These are phyloP conservation scores for Harpagifer antarcticus DNA, from an alignment of 2,797 vertebrate genomes.

Conservation along the genomic window DNA sequence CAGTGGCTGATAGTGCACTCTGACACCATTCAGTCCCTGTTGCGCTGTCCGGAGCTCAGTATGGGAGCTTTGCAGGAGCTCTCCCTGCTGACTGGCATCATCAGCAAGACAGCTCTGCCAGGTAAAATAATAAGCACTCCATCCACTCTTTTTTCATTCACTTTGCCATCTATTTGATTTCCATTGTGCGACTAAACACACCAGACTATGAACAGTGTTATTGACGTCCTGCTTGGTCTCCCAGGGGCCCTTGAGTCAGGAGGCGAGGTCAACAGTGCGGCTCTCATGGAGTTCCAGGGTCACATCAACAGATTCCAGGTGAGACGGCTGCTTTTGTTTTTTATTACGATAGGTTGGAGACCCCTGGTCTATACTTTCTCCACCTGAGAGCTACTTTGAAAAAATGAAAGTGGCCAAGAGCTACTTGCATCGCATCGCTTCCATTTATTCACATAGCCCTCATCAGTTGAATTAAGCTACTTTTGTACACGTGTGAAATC, in stretches of 20 bases:
- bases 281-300: conserved; percentile 93
- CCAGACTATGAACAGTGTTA: neutral
- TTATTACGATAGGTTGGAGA: neutral
- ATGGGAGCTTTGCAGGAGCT: conserved; percentile 93
- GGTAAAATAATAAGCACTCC: conserved; percentile 75
- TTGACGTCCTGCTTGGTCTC: conserved; percentile 36
- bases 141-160: neutral
- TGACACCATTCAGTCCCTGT: conserved; percentile 94
- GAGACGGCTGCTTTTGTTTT: conserved; percentile 3
- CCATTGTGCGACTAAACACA: neutral
- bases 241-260: conserved; percentile 91
- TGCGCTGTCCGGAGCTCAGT: conserved; percentile 92
- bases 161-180: neutral
- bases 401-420: too few relatives aligned
- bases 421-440: too few relatives aligned
- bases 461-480: too few relatives aligned
- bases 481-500: too few relatives aligned
- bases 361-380: too few relatives aligned
- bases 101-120: conserved; percentile 97
- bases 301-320: conserved; percentile 97
- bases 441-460: too few relatives aligned
- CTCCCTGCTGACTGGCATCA: conserved; percentile 94
- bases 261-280: conserved; percentile 88
- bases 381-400: too few relatives aligned
- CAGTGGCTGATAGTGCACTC: conserved; percentile 97